phyloP scores from a whole-genome alignment of 1,140 invertebrate species.

The Heliothis subflexa region DNA sequence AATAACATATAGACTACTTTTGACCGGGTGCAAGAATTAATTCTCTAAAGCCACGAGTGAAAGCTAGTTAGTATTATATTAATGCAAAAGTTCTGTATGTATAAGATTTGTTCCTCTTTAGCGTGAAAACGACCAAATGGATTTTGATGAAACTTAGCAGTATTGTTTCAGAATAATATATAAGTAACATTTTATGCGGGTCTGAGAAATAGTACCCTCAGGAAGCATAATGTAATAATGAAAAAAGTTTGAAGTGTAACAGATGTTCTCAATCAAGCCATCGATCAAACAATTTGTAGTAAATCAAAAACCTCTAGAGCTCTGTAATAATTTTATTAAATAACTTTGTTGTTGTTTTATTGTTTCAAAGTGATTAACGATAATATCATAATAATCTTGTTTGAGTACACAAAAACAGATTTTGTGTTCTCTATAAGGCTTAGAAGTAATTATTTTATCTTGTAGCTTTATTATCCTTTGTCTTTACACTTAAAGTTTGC shows the following conservation, averaged over 20 bases:
- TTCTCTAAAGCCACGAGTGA: no score
- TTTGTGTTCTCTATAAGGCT: background rate
- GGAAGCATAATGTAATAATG: background rate
- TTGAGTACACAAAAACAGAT: background rate
- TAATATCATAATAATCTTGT: conserved; percentile 1
- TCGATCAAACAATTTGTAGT: background rate
- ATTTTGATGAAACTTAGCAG: no score
- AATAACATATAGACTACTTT: no score
- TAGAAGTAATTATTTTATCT: background rate
- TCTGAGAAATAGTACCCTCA: background rate
- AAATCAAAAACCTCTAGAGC: background rate
- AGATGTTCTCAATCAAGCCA: background rate
- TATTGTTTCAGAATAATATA: no score
- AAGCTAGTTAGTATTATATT: no score
- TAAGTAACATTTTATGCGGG: no score
- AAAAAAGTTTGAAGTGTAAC: background rate
- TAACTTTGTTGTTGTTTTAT: conserved; percentile 1
- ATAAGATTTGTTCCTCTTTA: no score
- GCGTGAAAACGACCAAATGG: no score
- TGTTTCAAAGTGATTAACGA: conserved; percentile 19
- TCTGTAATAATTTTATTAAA: background rate
- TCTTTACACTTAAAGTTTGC: no score
- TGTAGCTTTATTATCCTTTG: background rate
- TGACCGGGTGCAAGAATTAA: no score
- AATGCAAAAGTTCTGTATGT: no score